Conservation (phyloP, 2,888 invertebrate species). For the Thyatira batis region DNA sequence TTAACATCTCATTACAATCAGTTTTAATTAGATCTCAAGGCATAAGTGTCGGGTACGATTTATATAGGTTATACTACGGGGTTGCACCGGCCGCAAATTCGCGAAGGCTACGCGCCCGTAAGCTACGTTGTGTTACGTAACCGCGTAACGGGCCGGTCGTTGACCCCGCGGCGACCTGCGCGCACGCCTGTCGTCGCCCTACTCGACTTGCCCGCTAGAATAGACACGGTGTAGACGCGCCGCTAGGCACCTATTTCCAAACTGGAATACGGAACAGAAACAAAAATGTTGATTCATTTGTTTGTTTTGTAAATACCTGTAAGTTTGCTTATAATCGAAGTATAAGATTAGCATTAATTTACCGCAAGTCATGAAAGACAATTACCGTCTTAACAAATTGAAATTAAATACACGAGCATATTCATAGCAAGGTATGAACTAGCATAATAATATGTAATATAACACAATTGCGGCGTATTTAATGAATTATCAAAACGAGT, state of each 20-base stretch:
- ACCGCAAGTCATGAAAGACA: too few relatives aligned
- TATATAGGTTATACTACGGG: conserved; percentile 22
- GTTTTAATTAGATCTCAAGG: conserved; percentile 27
- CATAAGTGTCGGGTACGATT: conserved; percentile 31
- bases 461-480: too few relatives aligned
- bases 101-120: conserved; percentile 63
- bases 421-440: too few relatives aligned
- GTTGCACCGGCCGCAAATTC: conserved; percentile 24
- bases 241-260: conserved; percentile 20
- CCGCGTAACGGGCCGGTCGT: conserved; percentile 76
- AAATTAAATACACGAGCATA: too few relatives aligned
- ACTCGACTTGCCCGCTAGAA: conserved; percentile 41
- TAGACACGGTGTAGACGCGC: conserved; percentile 30
- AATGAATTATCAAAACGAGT: too few relatives aligned
- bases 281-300: not conserved
- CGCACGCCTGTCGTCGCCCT: conserved; percentile 70
- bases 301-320: too few relatives aligned
- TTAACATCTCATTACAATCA: conserved; percentile 13
- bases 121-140: conserved; percentile 78
- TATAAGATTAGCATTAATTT: too few relatives aligned
- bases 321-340: too few relatives aligned
- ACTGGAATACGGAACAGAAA: not conserved
- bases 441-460: too few relatives aligned
- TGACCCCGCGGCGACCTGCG: conserved; percentile 72
- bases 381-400: too few relatives aligned